These are phyloP conservation scores for Caenorhabditis brenneri DNA, from an alignment of 1,140 invertebrate genomes.

Conservation along the genomic window DNA sequence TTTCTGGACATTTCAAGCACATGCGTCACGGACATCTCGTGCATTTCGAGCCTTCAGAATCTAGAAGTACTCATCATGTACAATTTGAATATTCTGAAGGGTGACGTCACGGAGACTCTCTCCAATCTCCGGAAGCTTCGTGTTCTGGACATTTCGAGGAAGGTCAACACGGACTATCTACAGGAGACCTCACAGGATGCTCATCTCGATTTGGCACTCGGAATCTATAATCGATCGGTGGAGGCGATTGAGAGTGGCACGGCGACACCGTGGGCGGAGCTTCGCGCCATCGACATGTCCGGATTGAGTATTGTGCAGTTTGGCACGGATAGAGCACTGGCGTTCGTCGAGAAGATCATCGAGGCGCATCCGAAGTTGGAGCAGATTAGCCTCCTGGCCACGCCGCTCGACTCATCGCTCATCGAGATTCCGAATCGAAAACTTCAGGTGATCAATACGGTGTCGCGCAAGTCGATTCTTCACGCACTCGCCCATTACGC, in stretches of 20 bases:
- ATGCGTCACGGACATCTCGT: constrained; percentile 75
- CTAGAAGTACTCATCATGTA: constrained; percentile 78
- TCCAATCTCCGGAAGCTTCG: constrained; percentile 76
- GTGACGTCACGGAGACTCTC: constrained; percentile 74
- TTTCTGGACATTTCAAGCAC: constrained; percentile 32
- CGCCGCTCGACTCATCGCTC: constrained; percentile 2
- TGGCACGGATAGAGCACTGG: constrained; percentile 71
- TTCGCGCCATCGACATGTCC: constrained; percentile 19
- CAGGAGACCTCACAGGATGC: constrained; percentile 30
- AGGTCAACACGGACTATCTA: constrained; percentile 67
- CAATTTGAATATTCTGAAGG: constrained; percentile 74
- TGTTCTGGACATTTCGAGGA: constrained; percentile 78
- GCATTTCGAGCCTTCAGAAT: constrained; percentile 76
- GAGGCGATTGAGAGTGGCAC: constrained; percentile 72
- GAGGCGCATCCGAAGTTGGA: constrained; percentile 15
- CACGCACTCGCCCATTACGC: not conserved
- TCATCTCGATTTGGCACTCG: constrained; percentile 28
- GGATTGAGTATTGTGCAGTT: constrained; percentile 72
- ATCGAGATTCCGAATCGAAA: constrained; percentile 14
- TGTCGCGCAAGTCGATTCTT: constrained; percentile 71
- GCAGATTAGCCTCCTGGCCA: constrained; percentile 2
- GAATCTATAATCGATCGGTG: not conserved
- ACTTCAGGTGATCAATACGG: constrained; percentile 58
- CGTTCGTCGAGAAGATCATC: constrained; percentile 73
- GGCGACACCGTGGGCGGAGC: constrained; percentile 58